Percentiles rank a stretch among this genome's conserved stretches.
phyloP scores from a whole-genome alignment of 2,888 invertebrate species.

The Antheraea yamamai region DNA sequence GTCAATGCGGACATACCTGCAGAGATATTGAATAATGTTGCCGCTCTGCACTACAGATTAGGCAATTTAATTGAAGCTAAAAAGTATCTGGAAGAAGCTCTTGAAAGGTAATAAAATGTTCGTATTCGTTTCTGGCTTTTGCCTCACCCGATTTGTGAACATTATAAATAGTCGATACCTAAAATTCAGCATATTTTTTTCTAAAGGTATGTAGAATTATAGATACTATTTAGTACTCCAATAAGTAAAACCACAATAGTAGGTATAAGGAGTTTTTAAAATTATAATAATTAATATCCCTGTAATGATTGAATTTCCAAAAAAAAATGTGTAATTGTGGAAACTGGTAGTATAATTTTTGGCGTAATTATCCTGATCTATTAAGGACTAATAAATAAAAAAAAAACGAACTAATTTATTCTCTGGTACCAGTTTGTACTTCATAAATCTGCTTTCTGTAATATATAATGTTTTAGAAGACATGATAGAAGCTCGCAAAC shows the following conservation, averaged over 20 bases:
- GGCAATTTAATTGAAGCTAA: slow-evolving; percentile 93
- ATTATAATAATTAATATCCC: too few species aligned
- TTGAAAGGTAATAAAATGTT: slow-evolving; percentile 77
- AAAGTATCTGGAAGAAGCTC: slow-evolving; percentile 91
- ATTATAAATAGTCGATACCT: neutral
- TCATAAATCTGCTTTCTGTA: too few species aligned
- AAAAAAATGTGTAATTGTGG: too few species aligned
- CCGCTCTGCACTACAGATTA: slow-evolving; percentile 94
- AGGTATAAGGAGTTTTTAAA: neutral
- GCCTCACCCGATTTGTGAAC: neutral
- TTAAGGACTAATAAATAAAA: too few species aligned
- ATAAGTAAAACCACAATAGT: neutral
- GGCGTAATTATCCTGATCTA: too few species aligned
- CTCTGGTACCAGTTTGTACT: too few species aligned
- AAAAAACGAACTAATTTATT: too few species aligned
- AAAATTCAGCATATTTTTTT: neutral
- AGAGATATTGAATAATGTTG: slow-evolving; percentile 98
- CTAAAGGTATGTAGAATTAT: too few species aligned
- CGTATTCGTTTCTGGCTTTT: neutral
- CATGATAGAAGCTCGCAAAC: neutral
- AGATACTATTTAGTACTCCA: neutral
- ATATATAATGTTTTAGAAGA: neutral
- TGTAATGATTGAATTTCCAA: too few species aligned
- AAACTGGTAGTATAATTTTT: too few species aligned
- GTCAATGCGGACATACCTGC: slow-evolving; percentile 97